phyloP scores from a whole-genome alignment of 2,888 invertebrate genomes.

The Tachina fera region DNA sequence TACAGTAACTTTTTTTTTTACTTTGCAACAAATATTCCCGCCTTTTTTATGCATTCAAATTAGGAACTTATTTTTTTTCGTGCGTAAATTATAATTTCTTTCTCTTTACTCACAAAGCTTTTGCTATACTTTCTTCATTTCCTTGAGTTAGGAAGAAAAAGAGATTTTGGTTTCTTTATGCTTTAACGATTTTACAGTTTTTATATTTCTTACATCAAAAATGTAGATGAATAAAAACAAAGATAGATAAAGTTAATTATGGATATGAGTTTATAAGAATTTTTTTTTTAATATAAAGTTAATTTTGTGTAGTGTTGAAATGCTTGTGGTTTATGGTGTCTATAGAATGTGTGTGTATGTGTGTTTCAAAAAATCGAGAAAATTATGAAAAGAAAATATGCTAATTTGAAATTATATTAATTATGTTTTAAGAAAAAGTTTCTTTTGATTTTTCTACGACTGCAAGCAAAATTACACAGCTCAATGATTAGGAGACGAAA shows the following conservation, averaged over 20 bases:
- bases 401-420: slow-evolving; percentile 51
- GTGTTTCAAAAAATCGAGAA: neutral
- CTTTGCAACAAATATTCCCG: slow-evolving; percentile 44
- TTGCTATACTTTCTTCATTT: slow-evolving; percentile 25
- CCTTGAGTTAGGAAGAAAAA: neutral
- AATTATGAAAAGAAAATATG: slow-evolving; percentile 24
- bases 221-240: slow-evolving; percentile 42
- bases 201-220: slow-evolving; percentile 45
- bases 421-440: slow-evolving; percentile 20
- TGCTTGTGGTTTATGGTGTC: slow-evolving; percentile 61
- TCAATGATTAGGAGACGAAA: slow-evolving; percentile 1
- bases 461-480: slow-evolving; percentile 12
- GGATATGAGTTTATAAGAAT: slow-evolving; percentile 57
- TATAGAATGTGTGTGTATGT: slow-evolving; percentile 1
- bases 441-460: neutral
- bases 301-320: slow-evolving; percentile 63
- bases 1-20: slow-evolving; percentile 52
- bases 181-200: neutral
- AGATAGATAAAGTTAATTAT: slow-evolving; percentile 68
- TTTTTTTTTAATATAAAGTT: slow-evolving; percentile 38
- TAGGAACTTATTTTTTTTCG: slow-evolving; percentile 57
- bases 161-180: slow-evolving; percentile 46
- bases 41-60: slow-evolving; percentile 55
- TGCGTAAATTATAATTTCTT: slow-evolving; percentile 69
- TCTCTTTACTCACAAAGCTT: slow-evolving; percentile 47